Base-by-base conservation (phyloP, 2,888 invertebrate species). In the Dryadula phaetusa region DNA sequence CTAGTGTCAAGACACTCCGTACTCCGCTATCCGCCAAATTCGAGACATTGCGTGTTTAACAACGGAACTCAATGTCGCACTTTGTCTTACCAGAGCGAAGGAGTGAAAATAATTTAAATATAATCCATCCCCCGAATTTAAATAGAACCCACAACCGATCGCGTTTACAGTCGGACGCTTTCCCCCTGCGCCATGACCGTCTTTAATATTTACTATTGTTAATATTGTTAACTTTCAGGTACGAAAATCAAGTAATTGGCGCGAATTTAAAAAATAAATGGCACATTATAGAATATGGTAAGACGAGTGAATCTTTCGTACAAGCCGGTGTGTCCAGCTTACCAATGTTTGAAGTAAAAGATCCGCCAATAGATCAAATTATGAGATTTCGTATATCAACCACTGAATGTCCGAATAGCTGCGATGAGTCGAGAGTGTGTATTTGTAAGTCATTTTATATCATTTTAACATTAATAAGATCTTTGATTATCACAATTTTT, bases 371-470 rank as follows among this genome's bases (percentile, higher is more conserved):
- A 3, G 75, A 75, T 0, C 70, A 70, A 42, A 56, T 77, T 10
- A 62, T 81, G 64, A 67, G 62, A 32, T 74, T 80, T 62, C 74
- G 76, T 8, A 67, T 81, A 18, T 73, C 44, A 25, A 47, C 70
- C 0, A 47, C 69, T n/a, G n/a, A 18, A 4, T 67, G 72, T 0
- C 1, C 65, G 20, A 28, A 34, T 12, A 34, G 64, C 10, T 44
- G 34, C 2, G 66, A 62, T 12, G 74, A 76, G 54, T 72, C 69
- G 3, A 67, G 44, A 61, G 72, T 79, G 37, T 66, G 64, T 42
- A 77, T 79, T 62, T 58, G 80, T 79, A 58, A 66, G 74, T 69
- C 5, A 25, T 47, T 25, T 52, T 47, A 32, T 44, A 18, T n/a
- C 1, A 7, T n/a, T n/a, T n/a, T n/a, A n/a, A n/a, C n/a, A n/a